These are phyloP conservation scores for Sussaba pulchella DNA, from an alignment of 2,888 invertebrate species.

Conservation along the genomic window DNA sequence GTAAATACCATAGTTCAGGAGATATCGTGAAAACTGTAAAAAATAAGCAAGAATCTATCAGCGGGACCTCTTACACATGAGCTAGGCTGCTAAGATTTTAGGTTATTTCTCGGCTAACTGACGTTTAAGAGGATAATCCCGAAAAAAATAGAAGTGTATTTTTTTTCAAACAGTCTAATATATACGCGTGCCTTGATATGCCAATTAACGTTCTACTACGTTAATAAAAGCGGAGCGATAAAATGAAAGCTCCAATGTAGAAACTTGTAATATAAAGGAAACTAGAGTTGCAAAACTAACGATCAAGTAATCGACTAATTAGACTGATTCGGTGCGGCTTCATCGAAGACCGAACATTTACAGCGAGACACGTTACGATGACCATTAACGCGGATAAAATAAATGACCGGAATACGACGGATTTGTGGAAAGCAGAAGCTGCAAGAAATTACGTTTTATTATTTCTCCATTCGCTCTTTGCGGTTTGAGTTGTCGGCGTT, in stretches of 20 bases:
- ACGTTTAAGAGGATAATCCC: too few relatives aligned
- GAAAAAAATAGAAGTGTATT: too few relatives aligned
- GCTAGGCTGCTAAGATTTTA: too few relatives aligned
- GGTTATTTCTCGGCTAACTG: too few relatives aligned
- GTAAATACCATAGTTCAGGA: too few relatives aligned
- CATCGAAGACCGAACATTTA: conserved; percentile 26
- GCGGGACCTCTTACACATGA: too few relatives aligned
- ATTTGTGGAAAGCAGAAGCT: conserved; percentile 1
- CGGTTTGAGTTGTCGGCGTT: too few relatives aligned
- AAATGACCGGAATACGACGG: not conserved
- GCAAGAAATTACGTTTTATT: not conserved
- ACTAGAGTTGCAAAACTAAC: not conserved
- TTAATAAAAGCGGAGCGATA: conserved; percentile 20
- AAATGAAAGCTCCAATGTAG: conserved; percentile 18
- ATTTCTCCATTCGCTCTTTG: too few relatives aligned
- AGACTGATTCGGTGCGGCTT: conserved; percentile 20
- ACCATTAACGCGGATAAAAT: conserved; percentile 17
- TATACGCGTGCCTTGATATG: conserved; percentile 5
- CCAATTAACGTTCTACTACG: conserved; percentile 38
- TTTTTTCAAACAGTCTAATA: not conserved
- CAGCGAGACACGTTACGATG: conserved; percentile 6
- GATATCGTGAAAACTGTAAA: too few relatives aligned
- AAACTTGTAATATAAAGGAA: conserved; percentile 26
- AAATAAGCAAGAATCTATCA: too few relatives aligned
- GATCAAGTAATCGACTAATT: conserved; percentile 31